Conservation (phyloP, 2,888 invertebrate genomes). For the Zootermopsis nevadensis region DNA sequence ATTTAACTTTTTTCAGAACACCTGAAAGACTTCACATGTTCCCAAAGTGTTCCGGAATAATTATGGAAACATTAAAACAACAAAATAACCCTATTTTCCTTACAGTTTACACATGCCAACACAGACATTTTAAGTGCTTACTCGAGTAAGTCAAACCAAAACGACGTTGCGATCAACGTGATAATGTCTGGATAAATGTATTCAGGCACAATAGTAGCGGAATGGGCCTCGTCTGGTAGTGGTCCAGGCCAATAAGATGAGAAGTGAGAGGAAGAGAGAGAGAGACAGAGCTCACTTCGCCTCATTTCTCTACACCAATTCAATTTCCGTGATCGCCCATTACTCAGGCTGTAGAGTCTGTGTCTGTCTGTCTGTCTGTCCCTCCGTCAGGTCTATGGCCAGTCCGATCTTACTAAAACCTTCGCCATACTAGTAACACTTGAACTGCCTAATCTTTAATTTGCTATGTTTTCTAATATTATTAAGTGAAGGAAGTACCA, state of each 20-base stretch:
- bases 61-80: too few species aligned
- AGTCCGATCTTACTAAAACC: slow-evolving; percentile 35
- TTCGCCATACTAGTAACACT: neutral
- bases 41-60: too few species aligned
- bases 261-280: slow-evolving; percentile 32
- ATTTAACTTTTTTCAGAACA: too few species aligned
- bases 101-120: too few species aligned
- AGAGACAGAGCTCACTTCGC: slow-evolving; percentile 44
- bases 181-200: neutral
- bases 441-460: slow-evolving; percentile 30
- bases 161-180: too few species aligned
- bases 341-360: slow-evolving; percentile 50
- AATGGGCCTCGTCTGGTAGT: slow-evolving; percentile 38
- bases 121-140: too few species aligned
- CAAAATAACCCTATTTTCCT: too few species aligned
- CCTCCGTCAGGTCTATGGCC: slow-evolving; percentile 4
- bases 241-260: slow-evolving; percentile 42
- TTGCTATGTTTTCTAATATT: neutral
- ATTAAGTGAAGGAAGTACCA: too few species aligned
- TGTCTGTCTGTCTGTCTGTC: slow-evolving; percentile 8
- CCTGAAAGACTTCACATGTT: too few species aligned
- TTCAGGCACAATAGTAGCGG: slow-evolving; percentile 7
- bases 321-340: slow-evolving; percentile 54
- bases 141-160: too few species aligned
- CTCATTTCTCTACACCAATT: slow-evolving; percentile 53